Evolutionary conservation across 2,888 invertebrate species (phyloP).

Genomic region (Ichneumoninae sp.): DNA sequence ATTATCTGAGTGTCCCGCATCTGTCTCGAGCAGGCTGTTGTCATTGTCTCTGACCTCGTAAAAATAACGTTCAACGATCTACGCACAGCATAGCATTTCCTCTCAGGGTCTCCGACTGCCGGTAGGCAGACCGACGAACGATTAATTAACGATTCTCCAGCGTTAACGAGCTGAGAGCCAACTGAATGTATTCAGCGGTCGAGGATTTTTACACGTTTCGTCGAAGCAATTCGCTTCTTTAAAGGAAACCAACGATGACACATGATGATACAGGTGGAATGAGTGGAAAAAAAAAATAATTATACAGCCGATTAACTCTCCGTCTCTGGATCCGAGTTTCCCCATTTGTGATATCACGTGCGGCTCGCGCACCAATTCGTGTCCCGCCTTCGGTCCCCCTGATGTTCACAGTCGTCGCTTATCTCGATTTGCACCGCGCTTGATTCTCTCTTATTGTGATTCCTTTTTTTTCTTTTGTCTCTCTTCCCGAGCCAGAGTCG

Average conservation of each 20-base stretch:
- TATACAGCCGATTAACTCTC: background rate
- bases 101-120: background rate
- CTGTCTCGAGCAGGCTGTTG: no score
- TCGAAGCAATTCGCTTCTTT: background rate
- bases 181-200: background rate
- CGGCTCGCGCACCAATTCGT: background rate
- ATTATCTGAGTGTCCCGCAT: no score
- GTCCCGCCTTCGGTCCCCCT: background rate
- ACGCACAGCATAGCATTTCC: background rate
- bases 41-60: background rate
- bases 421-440: conserved; percentile 20
- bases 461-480: background rate
- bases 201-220: background rate
- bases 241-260: conserved; percentile 2
- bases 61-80: background rate
- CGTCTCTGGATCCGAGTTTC: background rate
- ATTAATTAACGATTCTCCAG: background rate
- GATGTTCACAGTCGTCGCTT: background rate
- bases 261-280: background rate
- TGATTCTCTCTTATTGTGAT: conserved; percentile 14
- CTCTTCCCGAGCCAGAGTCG: background rate
- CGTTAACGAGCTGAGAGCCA: background rate
- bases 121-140: background rate
- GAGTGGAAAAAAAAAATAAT: background rate
- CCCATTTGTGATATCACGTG: conserved; percentile 17